These are phyloP conservation scores for Halictus ligatus DNA, from an alignment of 2,888 invertebrate genomes.

Conservation along the genomic window DNA sequence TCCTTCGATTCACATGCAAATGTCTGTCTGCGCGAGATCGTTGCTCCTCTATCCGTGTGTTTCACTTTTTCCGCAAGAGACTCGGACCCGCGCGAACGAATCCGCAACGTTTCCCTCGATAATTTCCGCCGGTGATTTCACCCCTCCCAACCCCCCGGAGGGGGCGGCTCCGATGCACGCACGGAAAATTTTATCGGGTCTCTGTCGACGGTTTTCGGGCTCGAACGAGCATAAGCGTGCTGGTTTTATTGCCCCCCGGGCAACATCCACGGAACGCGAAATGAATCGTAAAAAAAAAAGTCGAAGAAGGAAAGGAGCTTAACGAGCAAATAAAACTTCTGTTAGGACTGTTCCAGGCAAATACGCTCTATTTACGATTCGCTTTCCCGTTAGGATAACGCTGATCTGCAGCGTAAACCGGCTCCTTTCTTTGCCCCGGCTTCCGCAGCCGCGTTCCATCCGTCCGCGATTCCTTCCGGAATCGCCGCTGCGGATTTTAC, in stretches of 20 bases:
- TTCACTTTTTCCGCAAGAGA: slow-evolving; percentile 11
- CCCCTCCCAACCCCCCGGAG: not conserved
- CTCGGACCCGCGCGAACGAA: not conserved
- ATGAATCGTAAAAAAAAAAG: slow-evolving; percentile 57
- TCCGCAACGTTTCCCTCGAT: slow-evolving; percentile 15
- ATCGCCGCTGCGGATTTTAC: slow-evolving; percentile 24
- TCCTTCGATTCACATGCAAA: slow-evolving; percentile 45
- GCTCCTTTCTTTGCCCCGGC: slow-evolving; percentile 2
- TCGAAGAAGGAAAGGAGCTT: slow-evolving; percentile 18
- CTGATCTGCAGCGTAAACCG: slow-evolving; percentile 34
- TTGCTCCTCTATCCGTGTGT: slow-evolving; percentile 11
- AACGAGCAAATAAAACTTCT: slow-evolving; percentile 53
- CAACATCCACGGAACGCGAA: slow-evolving; percentile 38
- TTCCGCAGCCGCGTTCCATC: slow-evolving; percentile 16
- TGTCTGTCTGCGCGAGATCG: slow-evolving; percentile 28
- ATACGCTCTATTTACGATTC: slow-evolving; percentile 57
- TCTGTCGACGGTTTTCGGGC: slow-evolving; percentile 33
- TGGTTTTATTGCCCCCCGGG: slow-evolving; percentile 36
- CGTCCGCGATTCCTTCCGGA: slow-evolving; percentile 12
- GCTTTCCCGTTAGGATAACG: slow-evolving; percentile 40
- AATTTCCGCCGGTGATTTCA: slow-evolving; percentile 29
- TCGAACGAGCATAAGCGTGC: slow-evolving; percentile 37
- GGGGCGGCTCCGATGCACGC: not conserved
- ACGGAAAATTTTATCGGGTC: slow-evolving; percentile 25
- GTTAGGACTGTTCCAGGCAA: slow-evolving; percentile 30